A percentile compares a stretch with the other conserved stretches of the same genome.
phyloP scores from a whole-genome alignment of 2,888 invertebrate genomes.

The Rhagophthalmus giganteus region DNA sequence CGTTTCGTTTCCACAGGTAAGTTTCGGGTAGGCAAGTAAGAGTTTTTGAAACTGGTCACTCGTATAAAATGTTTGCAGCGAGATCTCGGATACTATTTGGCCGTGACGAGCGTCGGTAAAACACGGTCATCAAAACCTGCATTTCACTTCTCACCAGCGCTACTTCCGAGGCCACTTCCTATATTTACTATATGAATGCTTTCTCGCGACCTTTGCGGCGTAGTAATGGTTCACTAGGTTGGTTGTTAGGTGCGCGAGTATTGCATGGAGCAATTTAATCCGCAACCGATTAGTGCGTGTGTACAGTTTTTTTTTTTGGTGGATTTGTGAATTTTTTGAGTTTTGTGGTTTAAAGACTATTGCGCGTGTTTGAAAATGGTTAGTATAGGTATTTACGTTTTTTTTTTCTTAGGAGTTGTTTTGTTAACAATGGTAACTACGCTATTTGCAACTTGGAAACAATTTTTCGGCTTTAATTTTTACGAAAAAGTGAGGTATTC shows the following conservation, averaged over 20 bases:
- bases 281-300: conserved; percentile 1
- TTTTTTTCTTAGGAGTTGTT: no score
- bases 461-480: no score
- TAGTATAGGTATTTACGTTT: neutral
- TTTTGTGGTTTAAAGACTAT: neutral
- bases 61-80: conserved; percentile 47
- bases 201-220: conserved; percentile 33
- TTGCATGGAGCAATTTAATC: conserved; percentile 1
- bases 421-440: no score
- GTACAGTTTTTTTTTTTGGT: neutral
- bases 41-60: conserved; percentile 45
- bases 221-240: conserved; percentile 5
- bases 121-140: conserved; percentile 46
- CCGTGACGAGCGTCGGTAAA: conserved; percentile 46
- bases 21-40: conserved; percentile 30
- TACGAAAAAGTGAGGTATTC: neutral
- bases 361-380: neutral
- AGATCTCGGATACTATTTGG: conserved; percentile 48
- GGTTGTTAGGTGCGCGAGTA: conserved; percentile 12
- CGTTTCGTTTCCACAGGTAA: conserved; percentile 4
- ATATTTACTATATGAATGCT: conserved; percentile 34
- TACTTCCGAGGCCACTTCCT: conserved; percentile 38
- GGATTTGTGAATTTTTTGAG: neutral
- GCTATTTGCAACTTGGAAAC: neutral
- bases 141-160: conserved; percentile 40